Evolutionary conservation across 2,113 vertebrate genomes (phyloP), one percentile per base, ranked within the genome.

Genomic region (Dicerorhinus sumatrensis): DNA sequence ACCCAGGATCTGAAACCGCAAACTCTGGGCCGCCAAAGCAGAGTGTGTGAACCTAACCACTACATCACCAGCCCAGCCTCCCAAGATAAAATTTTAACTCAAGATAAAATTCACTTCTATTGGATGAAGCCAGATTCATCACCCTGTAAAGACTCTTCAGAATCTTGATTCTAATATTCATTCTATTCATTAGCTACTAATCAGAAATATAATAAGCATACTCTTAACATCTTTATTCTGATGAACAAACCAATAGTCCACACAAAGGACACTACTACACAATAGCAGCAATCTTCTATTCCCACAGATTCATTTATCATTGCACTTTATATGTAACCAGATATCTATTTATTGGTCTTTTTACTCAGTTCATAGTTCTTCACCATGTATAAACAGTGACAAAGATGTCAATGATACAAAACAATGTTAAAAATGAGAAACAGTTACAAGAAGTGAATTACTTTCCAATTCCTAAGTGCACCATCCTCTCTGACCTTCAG

Each of bases 41-140:
- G 48, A 48, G 48, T 10, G 48, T 10, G 48, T 48, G 48, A 48
- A 48, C 48, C 11, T 48, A 48, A 48, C 11, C 48, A 48, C 48
- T 48, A 48, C 48, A 10, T 10, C 48, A 48, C 48, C 48, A 48
- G 48, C 9, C 48, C 48, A 48, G 48, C 48, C 8, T 10, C 36
- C 85, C 73, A 93, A 85, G 46, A 94, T 51, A 62, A 97, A 88
- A 56, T 79, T 39, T 89, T 46, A 87, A 96, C 31, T 88, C 88
- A 91, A 88, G 54, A 87, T 36, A 65, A 95, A 82, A 33, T 42
- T 46, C 69, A 73, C 85, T 70, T 85, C 63, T 76, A 89, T 20
- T 58, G 82, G 58, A 91, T 85, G 58, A 95, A 95, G 33, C 11
- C 46, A 42, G 11, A 95, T 90, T 89, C 60, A 63, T 93, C 79